Evolutionary conservation across 2,113 vertebrate species (phyloP).

Genomic region (Emydura subglobosa): DNA sequence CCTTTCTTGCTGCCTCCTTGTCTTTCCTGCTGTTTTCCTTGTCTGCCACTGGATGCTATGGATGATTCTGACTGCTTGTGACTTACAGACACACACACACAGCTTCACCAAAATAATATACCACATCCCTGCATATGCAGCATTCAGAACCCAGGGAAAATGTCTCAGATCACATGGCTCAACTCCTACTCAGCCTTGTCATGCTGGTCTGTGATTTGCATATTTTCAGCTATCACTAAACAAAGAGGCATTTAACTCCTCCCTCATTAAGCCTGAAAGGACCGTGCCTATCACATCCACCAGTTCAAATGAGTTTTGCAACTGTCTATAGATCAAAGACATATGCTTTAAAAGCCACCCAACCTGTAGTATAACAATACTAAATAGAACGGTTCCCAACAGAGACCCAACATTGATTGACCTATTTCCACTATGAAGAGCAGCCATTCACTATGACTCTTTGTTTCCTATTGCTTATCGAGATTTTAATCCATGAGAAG

Average conservation of each 20-base stretch:
- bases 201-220: neutral
- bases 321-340: neutral
- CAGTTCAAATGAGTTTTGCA: neutral
- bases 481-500: neutral
- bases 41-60: neutral
- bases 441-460: neutral
- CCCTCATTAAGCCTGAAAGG: neutral
- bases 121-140: neutral
- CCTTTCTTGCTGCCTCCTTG: neutral
- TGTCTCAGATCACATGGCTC: neutral
- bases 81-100: neutral
- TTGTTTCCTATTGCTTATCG: neutral
- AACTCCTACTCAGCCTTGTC: neutral
- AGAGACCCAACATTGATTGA: neutral
- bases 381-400: neutral
- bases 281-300: neutral
- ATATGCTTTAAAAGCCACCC: accelerated
- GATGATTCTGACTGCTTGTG: neutral
- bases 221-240: neutral
- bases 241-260: neutral
- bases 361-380: neutral
- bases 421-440: neutral
- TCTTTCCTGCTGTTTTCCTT: neutral
- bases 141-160: neutral
- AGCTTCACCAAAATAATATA: neutral